These are phyloP conservation scores for Oeneis ivallda DNA, from an alignment of 2,888 invertebrate genomes.

Conservation along the genomic window DNA sequence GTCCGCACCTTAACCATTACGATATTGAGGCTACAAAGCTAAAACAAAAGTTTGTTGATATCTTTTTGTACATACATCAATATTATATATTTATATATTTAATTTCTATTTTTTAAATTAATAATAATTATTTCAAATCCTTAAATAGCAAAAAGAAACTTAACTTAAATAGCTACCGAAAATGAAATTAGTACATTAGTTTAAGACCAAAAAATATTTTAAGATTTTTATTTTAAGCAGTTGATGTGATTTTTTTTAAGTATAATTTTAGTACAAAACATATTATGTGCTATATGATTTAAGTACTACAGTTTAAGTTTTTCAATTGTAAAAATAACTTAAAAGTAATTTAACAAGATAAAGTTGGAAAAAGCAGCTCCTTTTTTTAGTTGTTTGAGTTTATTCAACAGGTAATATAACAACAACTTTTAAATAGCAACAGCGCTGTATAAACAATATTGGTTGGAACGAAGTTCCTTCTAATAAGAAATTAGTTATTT, in stretches of 20 bases:
- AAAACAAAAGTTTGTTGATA: constrained; percentile 1
- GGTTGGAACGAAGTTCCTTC: too few relatives aligned
- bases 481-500: too few relatives aligned
- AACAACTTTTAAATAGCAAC: too few relatives aligned
- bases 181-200: not conserved
- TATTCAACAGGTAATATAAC: too few relatives aligned
- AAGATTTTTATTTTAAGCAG: not conserved
- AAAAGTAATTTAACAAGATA: not conserved
- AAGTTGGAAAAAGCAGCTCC: not conserved
- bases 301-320: constrained; percentile 8
- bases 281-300: not conserved
- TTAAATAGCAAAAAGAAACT: not conserved
- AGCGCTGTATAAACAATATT: too few relatives aligned
- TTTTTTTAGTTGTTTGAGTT: not conserved
- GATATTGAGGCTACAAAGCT: too few relatives aligned
- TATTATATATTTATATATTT: not conserved
- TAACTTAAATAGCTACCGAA: constrained; percentile 3
- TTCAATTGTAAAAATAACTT: not conserved
- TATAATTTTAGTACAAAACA: not conserved
- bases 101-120: not conserved
- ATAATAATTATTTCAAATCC: not conserved
- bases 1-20: too few relatives aligned
- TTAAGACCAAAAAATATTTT: not conserved
- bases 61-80: not conserved
- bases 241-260: not conserved